Evolutionary conservation across 2,113 vertebrate genomes (phyloP), one percentile per base, ranked within the genome.

Genomic region (Bos javanicus): DNA sequence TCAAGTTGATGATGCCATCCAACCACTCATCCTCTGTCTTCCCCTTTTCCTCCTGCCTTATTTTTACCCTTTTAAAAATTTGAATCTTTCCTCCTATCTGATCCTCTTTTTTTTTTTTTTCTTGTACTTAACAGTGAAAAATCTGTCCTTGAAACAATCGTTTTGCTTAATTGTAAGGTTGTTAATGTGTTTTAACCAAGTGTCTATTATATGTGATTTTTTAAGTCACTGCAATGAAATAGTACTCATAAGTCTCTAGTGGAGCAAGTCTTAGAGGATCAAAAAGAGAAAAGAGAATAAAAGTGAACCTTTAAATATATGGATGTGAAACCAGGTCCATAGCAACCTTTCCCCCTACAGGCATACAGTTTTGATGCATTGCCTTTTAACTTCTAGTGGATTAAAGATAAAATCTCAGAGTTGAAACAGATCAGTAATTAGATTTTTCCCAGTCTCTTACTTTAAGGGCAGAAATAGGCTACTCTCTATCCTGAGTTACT

Each of bases 351-450:
- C 60, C 23, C 87, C 83, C 97, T n/a, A 25, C 9, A 87, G 97
- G 78, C 91, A 64, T 93, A 81, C 25, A 48, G 90, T 97, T 95
- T 98, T 97, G 96, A 97, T 95, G 43, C 5, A 4, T 67, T 92
- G 59, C 54, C 90, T 98, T 98, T 98, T 98, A 97, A 96, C 90
- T 97, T 97, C 59, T 88, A 94, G 46, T 93, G 91, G 96, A 97
- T 97, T 98, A 97, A 95, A 97, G 85, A 97, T 97, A 98, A 98
- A 97, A 95, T 71, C 67, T 92, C 80, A 74, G 64, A 95, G 93
- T 89, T 95, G 96, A 97, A 96, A 95, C 78, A 97, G 88, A 98
- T 97, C 86, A 94, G 93, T 97, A 98, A 98, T 98, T 97, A 98
- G 95, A 96, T 97, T 97, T 97, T 97, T 74, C 64, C 59, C 16